Conservation (phyloP, 2,888 invertebrate genomes). For the Malthinus flaveolus region DNA sequence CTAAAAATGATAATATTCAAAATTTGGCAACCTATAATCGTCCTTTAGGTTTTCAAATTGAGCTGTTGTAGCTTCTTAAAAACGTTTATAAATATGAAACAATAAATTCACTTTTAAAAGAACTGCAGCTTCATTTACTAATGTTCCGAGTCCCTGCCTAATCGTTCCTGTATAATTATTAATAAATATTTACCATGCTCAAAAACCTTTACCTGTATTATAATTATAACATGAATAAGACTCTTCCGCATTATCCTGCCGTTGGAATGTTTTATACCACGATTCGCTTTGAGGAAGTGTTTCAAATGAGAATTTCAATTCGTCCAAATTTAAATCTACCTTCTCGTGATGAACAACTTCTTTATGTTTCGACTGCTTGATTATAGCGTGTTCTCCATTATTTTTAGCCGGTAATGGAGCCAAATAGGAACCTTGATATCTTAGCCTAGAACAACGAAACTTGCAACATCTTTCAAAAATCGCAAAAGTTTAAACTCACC, state of each 20-base stretch:
- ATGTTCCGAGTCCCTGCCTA: too few species aligned
- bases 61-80: too few species aligned
- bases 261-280: constrained; percentile 78
- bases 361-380: constrained; percentile 23
- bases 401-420: constrained; percentile 39
- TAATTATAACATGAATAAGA: constrained; percentile 58
- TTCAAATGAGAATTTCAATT: constrained; percentile 75
- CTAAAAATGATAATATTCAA: too few species aligned
- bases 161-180: too few species aligned
- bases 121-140: too few species aligned
- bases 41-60: too few species aligned
- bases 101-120: too few species aligned
- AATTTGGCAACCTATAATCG: too few species aligned
- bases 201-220: constrained; percentile 8
- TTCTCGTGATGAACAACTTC: constrained; percentile 51
- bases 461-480: background rate
- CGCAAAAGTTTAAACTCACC: constrained; percentile 38
- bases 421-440: constrained; percentile 52
- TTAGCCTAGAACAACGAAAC: constrained; percentile 40
- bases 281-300: constrained; percentile 72
- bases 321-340: constrained; percentile 58
- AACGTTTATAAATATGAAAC: too few species aligned
- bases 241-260: constrained; percentile 74
- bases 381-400: constrained; percentile 41
- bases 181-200: background rate